Evolutionary conservation across 1,140 invertebrate species (phyloP).

Genomic region (Propsilocerus akamusi): DNA sequence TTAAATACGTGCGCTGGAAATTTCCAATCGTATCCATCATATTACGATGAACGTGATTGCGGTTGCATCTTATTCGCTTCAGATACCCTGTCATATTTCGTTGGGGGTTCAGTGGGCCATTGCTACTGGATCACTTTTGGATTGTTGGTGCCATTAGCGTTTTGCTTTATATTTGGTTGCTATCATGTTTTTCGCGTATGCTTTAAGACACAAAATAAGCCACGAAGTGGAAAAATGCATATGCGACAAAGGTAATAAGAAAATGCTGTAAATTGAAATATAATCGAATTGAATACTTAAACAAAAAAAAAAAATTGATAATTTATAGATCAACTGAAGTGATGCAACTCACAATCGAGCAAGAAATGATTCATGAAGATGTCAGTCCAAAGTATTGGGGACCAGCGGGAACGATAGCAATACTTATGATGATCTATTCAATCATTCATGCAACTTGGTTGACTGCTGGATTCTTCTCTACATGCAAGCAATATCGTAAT

Average conservation of each 20-base stretch:
- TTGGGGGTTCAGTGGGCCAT: slow-evolving; percentile 39
- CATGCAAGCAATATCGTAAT: slow-evolving; percentile 41
- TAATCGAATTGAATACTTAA: slow-evolving; percentile 4
- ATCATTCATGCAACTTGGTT: slow-evolving; percentile 36
- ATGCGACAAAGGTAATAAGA: slow-evolving; percentile 31
- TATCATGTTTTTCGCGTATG: slow-evolving; percentile 48
- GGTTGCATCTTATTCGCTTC: slow-evolving; percentile 45
- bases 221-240: slow-evolving; percentile 27
- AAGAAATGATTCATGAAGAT: slow-evolving; percentile 27
- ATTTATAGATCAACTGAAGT: slow-evolving; percentile 31
- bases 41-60: slow-evolving; percentile 31
- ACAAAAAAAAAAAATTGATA: slow-evolving; percentile 5
- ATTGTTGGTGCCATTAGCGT: slow-evolving; percentile 30
- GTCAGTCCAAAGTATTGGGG: slow-evolving; percentile 38
- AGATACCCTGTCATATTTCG: slow-evolving; percentile 35
- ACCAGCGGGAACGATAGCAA: slow-evolving; percentile 30
- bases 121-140: slow-evolving; percentile 41
- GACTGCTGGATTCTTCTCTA: slow-evolving; percentile 44
- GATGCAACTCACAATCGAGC: slow-evolving; percentile 31
- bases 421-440: slow-evolving; percentile 35
- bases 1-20: slow-evolving; percentile 35
- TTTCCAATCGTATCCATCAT: background rate
- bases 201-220: slow-evolving; percentile 31
- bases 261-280: background rate
- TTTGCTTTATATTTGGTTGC: slow-evolving; percentile 32